Conservation (phyloP, 2,797 vertebrate species). For the Coilia nasus region DNA sequence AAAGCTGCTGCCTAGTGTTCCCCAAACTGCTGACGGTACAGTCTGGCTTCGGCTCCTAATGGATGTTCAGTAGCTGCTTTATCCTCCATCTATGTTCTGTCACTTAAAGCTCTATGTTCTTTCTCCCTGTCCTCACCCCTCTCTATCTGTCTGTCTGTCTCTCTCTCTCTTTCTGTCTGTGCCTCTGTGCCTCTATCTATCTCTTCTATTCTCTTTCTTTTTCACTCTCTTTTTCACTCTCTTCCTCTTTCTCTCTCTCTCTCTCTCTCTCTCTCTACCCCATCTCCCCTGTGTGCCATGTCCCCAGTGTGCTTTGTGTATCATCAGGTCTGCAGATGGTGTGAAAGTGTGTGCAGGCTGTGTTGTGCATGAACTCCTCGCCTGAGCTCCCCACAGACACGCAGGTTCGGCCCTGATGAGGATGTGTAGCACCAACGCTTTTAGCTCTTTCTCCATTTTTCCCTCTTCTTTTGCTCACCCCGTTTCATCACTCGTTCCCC, state of each 20-base stretch:
- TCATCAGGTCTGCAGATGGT: conserved; percentile 33
- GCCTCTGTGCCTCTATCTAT: not conserved
- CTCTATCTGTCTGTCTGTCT: not conserved
- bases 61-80: not conserved
- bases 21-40: not conserved
- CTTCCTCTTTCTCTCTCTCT: not conserved
- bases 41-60: not conserved
- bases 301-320: not conserved
- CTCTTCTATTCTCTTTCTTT: not conserved
- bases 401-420: conserved; percentile 21
- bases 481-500: conserved; percentile 12
- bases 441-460: conserved; percentile 28
- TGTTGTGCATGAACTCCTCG: conserved; percentile 28
- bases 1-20: not conserved
- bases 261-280: conserved; percentile 3
- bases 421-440: conserved; percentile 23
- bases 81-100: not conserved
- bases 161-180: not conserved
- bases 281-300: not conserved
- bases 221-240: not conserved
- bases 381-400: conserved; percentile 34
- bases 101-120: not conserved
- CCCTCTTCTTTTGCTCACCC: not conserved
- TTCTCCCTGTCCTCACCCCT: not conserved
- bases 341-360: conserved; percentile 36